Evolutionary conservation across 2,113 vertebrate genomes (phyloP), one percentile per base, ranked within the genome.

Genomic region (Austrofundulus limnaeus): DNA sequence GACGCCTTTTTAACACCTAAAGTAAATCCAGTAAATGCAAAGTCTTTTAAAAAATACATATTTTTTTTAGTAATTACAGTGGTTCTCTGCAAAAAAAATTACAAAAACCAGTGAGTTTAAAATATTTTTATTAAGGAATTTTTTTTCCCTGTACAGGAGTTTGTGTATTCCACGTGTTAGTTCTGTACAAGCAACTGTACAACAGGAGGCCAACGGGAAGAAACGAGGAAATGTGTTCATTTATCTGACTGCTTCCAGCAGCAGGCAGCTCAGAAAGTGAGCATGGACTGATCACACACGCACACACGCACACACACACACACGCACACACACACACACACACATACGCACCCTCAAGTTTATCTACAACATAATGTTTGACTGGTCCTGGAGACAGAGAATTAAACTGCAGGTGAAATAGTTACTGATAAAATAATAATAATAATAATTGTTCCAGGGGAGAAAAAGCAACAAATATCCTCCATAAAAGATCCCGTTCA

Each of bases 41-140:
- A 34, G 4, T 9, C 5, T 9, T 34, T 34, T 34, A 5, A 34
- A 34, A 48, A 48, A 13, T 21, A 21, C 2, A 21, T n/a, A n/a
- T n/a, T n/a, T 12, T 12, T 4, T 20, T 17, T 46, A 46, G 11
- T 19, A 46, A 46, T 10, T 5, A 47, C 4, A 11, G n/a, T n/a
- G n/a, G n/a, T n/a, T n/a, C n/a, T n/a, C n/a, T n/a, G n/a, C n/a
- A n/a, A n/a, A n/a, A n/a, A n/a, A n/a, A n/a, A n/a, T n/a, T n/a
- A n/a, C n/a, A n/a, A n/a, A n/a, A n/a, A n/a, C n/a, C n/a, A n/a
- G n/a, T 50, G 41, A 48, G 49, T 45, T 60, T 66, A 66, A 65
- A 52, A 24, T 49, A 0, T 20, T 76, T 85, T 90, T 87, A 89
- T 88, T 88, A 67, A 71, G 49, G 56, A 54, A 76, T 82, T 85